phyloP scores from a whole-genome alignment of 2,113 vertebrate genomes.

The Percina caprodes region DNA sequence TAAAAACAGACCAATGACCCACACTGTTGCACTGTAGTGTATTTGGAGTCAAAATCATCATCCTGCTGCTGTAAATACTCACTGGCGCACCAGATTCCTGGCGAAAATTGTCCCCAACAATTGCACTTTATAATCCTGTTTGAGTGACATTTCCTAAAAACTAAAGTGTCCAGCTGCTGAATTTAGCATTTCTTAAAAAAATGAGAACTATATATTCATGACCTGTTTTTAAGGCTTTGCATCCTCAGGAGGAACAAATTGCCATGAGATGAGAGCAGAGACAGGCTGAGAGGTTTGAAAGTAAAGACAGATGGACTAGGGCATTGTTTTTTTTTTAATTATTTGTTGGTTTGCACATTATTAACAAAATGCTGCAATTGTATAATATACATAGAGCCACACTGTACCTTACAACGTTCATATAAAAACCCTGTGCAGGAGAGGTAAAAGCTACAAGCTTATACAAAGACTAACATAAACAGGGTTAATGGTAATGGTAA shows the following conservation, averaged over 20 bases:
- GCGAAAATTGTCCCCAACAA: neutral
- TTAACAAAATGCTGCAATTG: neutral
- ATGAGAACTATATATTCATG: neutral
- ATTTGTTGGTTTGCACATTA: neutral
- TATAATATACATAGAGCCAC: neutral
- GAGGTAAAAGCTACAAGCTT: neutral
- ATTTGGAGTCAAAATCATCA: neutral
- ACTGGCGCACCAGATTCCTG: neutral
- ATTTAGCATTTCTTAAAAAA: neutral
- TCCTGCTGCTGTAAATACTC: neutral
- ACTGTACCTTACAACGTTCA: neutral
- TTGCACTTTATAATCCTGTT: neutral
- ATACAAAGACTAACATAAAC: neutral
- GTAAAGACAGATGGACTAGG: neutral
- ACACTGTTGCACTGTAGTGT: neutral
- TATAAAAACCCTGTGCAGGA: neutral
- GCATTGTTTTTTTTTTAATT: neutral
- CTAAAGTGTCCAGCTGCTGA: neutral
- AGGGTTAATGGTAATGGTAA: neutral
- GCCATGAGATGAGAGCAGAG: neutral
- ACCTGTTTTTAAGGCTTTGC: neutral
- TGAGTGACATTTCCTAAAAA: neutral
- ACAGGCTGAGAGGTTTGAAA: neutral
- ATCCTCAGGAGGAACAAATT: neutral
- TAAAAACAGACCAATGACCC: neutral